Conservation (phyloP, 1,140 invertebrate genomes). For the Leptopilina clavipes region DNA sequence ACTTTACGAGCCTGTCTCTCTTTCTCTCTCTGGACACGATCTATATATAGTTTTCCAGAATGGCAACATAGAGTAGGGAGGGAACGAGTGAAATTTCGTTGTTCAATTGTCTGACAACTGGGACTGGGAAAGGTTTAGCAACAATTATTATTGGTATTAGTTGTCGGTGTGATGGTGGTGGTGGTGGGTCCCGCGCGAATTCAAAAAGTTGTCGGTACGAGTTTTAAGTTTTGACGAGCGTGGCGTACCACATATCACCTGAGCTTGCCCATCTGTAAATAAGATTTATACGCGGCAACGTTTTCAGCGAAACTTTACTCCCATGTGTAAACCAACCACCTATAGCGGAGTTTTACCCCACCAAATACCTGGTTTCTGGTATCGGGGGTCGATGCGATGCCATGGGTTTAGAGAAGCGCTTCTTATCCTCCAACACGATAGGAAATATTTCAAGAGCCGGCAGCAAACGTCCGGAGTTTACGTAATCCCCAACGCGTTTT, state of each 20-base stretch:
- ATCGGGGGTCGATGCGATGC: slow-evolving; percentile 39
- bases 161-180: slow-evolving; percentile 18
- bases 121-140: slow-evolving; percentile 35
- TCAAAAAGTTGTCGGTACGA: slow-evolving; percentile 53
- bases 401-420: background rate
- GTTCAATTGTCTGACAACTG: background rate
- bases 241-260: slow-evolving; percentile 62
- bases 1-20: background rate
- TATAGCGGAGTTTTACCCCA: background rate
- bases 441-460: slow-evolving; percentile 64
- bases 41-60: background rate
- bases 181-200: slow-evolving; percentile 52
- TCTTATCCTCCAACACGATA: slow-evolving; percentile 50
- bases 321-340: slow-evolving; percentile 59
- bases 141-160: slow-evolving; percentile 58
- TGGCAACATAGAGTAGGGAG: no score
- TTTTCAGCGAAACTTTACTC: slow-evolving; percentile 67
- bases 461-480: slow-evolving; percentile 56
- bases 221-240: slow-evolving; percentile 63
- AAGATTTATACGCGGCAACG: slow-evolving; percentile 67
- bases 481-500: slow-evolving; percentile 67
- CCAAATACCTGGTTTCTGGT: slow-evolving; percentile 7
- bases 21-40: background rate
- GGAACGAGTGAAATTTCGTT: background rate
- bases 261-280: slow-evolving; percentile 67